phyloP scores from a whole-genome alignment of 2,113 vertebrate species.

The Potamarius usumacintae region DNA sequence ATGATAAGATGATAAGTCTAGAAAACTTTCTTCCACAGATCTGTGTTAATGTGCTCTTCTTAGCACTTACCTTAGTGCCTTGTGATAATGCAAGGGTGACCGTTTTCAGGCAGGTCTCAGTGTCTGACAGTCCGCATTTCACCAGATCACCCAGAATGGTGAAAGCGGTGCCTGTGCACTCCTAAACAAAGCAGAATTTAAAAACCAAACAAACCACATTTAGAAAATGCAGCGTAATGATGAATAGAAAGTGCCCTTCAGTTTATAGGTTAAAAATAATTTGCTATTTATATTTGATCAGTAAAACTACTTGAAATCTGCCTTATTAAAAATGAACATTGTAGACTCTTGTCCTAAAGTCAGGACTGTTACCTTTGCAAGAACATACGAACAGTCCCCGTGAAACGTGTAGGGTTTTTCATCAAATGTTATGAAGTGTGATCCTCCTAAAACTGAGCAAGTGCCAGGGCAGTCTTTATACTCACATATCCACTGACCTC shows the following conservation, averaged over 20 bases:
- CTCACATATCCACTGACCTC: conserved; percentile 77
- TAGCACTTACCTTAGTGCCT: conserved; percentile 72
- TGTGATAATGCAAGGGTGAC: conserved; percentile 72
- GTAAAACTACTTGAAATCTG: neutral
- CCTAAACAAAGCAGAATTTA: conserved; percentile 45
- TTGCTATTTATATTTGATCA: neutral
- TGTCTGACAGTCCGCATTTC: conserved; percentile 79
- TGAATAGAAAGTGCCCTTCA: neutral
- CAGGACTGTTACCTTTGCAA: conserved; percentile 64
- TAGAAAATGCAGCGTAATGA: neutral
- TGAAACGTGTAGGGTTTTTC: conserved; percentile 77
- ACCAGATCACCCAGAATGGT: conserved; percentile 81
- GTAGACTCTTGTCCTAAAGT: neutral
- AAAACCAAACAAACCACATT: neutral
- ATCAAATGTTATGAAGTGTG: conserved; percentile 86
- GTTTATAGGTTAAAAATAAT: neutral
- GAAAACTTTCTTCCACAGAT: neutral
- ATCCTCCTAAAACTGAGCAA: conserved; percentile 83
- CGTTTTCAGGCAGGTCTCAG: conserved; percentile 82
- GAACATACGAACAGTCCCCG: conserved; percentile 70
- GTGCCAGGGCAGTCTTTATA: conserved; percentile 74
- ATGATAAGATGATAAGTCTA: neutral
- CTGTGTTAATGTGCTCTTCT: neutral
- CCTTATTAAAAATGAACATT: neutral
- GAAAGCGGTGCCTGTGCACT: conserved; percentile 67